Evolutionary conservation across 2,113 vertebrate genomes (phyloP).

Genomic region (Mixornis gularis): DNA sequence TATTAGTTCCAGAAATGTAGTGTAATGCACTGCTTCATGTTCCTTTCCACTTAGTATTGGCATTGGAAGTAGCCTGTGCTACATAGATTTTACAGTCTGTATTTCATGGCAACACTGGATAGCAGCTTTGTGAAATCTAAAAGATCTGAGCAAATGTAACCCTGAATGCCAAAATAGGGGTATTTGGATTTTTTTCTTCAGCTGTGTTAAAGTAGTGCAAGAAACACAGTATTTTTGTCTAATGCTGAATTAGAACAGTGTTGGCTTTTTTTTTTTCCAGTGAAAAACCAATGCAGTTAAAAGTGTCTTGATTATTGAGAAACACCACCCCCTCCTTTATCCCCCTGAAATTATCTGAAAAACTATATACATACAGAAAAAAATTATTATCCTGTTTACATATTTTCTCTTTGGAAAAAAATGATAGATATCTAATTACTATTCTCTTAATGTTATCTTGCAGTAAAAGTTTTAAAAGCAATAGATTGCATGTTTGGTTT

Average conservation of each 20-base stretch:
- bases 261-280: not conserved
- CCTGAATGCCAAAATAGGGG: conserved; percentile 70
- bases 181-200: conserved; percentile 69
- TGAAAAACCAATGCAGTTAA: conserved; percentile 60
- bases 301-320: conserved; percentile 65
- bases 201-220: conserved; percentile 60
- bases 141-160: conserved; percentile 67
- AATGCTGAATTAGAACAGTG: conserved; percentile 48
- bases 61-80: conserved; percentile 75
- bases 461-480: conserved; percentile 77
- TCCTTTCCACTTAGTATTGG: conserved; percentile 66
- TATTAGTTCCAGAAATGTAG: conserved; percentile 72
- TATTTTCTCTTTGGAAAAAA: conserved; percentile 28
- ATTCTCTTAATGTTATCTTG: conserved; percentile 73
- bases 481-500: conserved; percentile 84
- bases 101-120: conserved; percentile 80
- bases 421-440: conserved; percentile 69
- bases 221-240: conserved; percentile 59
- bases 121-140: conserved; percentile 70
- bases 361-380: conserved; percentile 56
- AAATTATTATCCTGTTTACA: conserved; percentile 64
- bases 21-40: conserved; percentile 70
- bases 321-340: not conserved
- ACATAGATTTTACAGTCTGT: conserved; percentile 65
- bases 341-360: conserved; percentile 59